Conservation (phyloP, 2,113 vertebrate genomes). For the Lepus americanus region DNA sequence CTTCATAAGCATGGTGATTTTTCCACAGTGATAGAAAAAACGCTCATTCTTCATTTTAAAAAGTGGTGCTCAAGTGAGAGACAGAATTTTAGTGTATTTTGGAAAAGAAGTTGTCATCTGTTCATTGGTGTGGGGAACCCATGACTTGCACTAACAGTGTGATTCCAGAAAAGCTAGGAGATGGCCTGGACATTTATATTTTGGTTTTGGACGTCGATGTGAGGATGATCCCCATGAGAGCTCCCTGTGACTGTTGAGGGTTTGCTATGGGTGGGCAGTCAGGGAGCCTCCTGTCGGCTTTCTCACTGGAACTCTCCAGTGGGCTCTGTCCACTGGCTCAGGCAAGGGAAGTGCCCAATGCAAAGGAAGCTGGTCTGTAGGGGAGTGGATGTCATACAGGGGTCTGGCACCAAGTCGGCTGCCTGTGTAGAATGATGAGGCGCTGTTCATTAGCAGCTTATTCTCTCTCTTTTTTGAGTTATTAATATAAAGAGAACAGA, state of each 20-base stretch:
- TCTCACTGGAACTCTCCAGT: background rate
- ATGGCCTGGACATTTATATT: background rate
- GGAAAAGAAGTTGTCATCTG: background rate
- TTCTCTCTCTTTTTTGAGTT: background rate
- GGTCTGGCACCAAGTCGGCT: background rate
- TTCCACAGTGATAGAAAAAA: background rate
- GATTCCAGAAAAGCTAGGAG: background rate
- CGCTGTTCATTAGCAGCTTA: background rate
- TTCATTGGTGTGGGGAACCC: background rate
- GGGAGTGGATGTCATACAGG: background rate
- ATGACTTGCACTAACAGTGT: background rate
- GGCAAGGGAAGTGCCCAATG: slow-evolving; percentile 8
- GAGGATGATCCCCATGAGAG: too few species aligned
- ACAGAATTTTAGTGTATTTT: background rate
- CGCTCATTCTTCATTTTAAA: background rate
- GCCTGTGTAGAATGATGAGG: too few species aligned
- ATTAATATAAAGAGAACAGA: too few species aligned
- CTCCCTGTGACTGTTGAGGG: background rate
- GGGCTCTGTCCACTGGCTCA: background rate
- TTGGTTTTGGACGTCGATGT: background rate
- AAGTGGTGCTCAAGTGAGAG: slow-evolving; percentile 4
- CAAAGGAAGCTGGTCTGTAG: background rate
- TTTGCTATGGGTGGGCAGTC: background rate
- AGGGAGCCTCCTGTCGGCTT: background rate
- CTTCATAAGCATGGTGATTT: background rate